These are phyloP conservation scores for Tenthredo mesomela DNA, from an alignment of 2,888 invertebrate genomes.

Conservation along the genomic window DNA sequence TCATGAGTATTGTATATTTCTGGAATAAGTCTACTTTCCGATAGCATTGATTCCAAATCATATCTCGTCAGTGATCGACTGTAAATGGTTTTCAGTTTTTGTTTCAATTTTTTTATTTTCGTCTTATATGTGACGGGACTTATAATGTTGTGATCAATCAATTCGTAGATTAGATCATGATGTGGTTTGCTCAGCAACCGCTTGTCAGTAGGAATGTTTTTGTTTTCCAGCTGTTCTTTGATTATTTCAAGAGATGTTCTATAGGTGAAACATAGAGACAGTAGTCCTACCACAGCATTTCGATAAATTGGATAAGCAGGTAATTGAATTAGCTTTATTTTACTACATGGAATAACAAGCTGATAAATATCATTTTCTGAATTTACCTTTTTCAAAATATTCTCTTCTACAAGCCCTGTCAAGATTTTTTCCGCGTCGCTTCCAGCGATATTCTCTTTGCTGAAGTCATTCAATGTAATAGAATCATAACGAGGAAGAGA, in stretches of 20 bases:
- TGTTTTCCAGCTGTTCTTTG: slow-evolving; percentile 50
- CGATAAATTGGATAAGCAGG: slow-evolving; percentile 53
- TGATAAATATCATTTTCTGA: slow-evolving; percentile 40
- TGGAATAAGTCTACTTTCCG: not conserved
- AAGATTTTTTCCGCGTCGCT: slow-evolving; percentile 55
- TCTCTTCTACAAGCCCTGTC: slow-evolving; percentile 48
- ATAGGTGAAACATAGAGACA: slow-evolving; percentile 55
- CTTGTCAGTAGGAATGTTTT: slow-evolving; percentile 42
- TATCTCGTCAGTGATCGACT: not conserved
- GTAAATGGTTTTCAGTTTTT: not conserved
- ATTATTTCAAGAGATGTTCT: slow-evolving; percentile 56
- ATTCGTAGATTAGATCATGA: slow-evolving; percentile 54
- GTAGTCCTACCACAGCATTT: slow-evolving; percentile 50
- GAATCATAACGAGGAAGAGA: slow-evolving; percentile 56
- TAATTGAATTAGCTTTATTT: slow-evolving; percentile 54
- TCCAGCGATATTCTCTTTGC: slow-evolving; percentile 47
- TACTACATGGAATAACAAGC: slow-evolving; percentile 47
- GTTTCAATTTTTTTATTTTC: not conserved
- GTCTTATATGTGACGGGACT: slow-evolving; percentile 45
- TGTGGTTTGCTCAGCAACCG: slow-evolving; percentile 56
- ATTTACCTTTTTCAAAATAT: slow-evolving; percentile 42
- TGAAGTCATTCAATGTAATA: slow-evolving; percentile 56
- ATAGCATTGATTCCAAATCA: not conserved
- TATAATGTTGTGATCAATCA: slow-evolving; percentile 55
- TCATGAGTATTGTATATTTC: not conserved